Conservation (phyloP, 1,140 invertebrate species). For the Hycleus cichorii region DNA sequence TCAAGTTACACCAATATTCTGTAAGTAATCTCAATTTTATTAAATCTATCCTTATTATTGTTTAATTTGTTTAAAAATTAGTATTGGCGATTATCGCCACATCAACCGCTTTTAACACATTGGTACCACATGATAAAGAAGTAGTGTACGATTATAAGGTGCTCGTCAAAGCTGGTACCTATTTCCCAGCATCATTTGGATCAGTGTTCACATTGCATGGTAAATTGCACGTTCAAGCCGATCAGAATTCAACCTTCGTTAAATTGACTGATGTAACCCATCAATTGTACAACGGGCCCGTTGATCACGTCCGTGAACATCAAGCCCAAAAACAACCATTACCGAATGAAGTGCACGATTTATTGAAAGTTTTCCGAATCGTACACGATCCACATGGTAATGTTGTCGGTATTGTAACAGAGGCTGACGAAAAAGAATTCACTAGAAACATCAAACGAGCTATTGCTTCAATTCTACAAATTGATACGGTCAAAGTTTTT, state of each 20-base stretch:
- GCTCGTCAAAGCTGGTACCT: constrained; percentile 35
- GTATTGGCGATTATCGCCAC: constrained; percentile 10
- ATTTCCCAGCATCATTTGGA: constrained; percentile 35
- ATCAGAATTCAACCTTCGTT: constrained; percentile 30
- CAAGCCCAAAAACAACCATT: constrained; percentile 17
- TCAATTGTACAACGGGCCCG: constrained; percentile 37
- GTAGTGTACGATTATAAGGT: constrained; percentile 40
- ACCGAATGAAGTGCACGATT: constrained; percentile 18
- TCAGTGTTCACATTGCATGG: constrained; percentile 39
- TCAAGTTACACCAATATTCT: neutral
- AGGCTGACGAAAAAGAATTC: constrained; percentile 30
- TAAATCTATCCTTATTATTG: neutral
- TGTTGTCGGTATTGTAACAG: constrained; percentile 19
- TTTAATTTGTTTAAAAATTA: constrained; percentile 1
- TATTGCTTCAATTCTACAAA: constrained; percentile 38
- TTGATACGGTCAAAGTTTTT: constrained; percentile 25
- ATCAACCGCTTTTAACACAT: constrained; percentile 15
- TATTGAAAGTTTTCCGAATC: constrained; percentile 36
- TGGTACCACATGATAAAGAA: constrained; percentile 35
- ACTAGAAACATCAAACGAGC: constrained; percentile 41
- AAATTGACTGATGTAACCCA: constrained; percentile 35
- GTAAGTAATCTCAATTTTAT: neutral
- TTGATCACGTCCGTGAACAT: constrained; percentile 14
- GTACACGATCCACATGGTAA: constrained; percentile 31
- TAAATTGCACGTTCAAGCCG: constrained; percentile 32